Conservation (phyloP, 2,797 vertebrate genomes). For the Pipistrellus kuhlii region DNA sequence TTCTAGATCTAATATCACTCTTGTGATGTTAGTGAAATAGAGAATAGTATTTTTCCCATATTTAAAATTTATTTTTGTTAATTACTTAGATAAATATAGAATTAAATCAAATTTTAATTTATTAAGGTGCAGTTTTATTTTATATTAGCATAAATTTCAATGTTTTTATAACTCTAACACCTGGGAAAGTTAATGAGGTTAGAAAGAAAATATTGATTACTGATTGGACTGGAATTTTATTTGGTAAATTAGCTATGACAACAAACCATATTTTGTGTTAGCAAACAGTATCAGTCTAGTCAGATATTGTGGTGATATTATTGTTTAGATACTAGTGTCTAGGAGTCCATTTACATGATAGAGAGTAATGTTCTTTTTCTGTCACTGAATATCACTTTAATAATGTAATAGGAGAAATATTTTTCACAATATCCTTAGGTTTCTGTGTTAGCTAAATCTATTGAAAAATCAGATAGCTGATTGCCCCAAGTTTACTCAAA, state of each 20-base stretch:
- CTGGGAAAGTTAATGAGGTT: background rate
- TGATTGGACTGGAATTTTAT: background rate
- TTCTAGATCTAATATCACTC: background rate
- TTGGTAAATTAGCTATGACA: background rate
- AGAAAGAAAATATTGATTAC: background rate
- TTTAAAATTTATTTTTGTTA: background rate
- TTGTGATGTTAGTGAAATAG: background rate
- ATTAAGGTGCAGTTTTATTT: background rate
- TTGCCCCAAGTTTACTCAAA: background rate
- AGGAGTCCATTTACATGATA: conserved; percentile 3
- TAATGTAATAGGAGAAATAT: background rate
- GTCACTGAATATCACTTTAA: conserved; percentile 27
- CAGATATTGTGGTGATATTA: background rate
- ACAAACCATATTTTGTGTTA: background rate
- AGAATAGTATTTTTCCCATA: background rate
- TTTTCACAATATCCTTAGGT: background rate
- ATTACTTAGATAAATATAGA: background rate
- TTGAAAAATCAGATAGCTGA: conserved; percentile 12
- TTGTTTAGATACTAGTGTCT: background rate
- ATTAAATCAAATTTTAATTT: background rate
- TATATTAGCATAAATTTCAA: background rate
- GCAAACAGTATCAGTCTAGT: background rate
- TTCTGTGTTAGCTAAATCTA: background rate
- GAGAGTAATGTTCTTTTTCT: conserved; percentile 29
- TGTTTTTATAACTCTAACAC: background rate